A percentile compares a stretch with the other conserved stretches of the same genome.
Conservation (phyloP, 2,113 vertebrate genomes). For the Narcine bancroftii region DNA sequence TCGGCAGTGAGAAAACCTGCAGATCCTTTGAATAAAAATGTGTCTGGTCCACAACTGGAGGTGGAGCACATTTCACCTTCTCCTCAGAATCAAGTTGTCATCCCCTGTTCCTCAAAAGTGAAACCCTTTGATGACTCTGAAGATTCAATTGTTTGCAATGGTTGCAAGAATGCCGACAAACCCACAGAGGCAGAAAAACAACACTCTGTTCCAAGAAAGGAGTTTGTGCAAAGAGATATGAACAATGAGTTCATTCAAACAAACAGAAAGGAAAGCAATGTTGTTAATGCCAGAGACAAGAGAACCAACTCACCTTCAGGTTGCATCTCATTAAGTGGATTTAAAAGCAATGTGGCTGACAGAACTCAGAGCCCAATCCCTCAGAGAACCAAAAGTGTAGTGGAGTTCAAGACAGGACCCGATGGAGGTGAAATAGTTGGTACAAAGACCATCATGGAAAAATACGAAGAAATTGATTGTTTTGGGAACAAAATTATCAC, state of each 20-base stretch:
- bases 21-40: constrained; percentile 43
- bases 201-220: neutral
- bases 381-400: constrained; percentile 58
- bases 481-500: constrained; percentile 67
- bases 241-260: neutral
- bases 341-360: neutral
- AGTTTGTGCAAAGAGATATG: neutral
- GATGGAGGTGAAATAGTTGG: constrained; percentile 54
- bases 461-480: constrained; percentile 63
- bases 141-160: neutral
- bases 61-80: constrained; percentile 38
- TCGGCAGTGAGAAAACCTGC: constrained; percentile 64
- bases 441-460: constrained; percentile 62
- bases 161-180: neutral
- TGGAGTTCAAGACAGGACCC: constrained; percentile 62
- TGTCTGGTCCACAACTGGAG: constrained; percentile 38
- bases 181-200: neutral
- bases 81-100: constrained; percentile 39
- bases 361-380: neutral
- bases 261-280: neutral
- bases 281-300: neutral
- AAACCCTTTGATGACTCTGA: neutral
- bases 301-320: neutral
- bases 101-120: neutral
- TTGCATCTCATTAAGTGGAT: neutral